Conservation (phyloP, 2,888 invertebrate genomes). For the Acanthopleura granulata region DNA sequence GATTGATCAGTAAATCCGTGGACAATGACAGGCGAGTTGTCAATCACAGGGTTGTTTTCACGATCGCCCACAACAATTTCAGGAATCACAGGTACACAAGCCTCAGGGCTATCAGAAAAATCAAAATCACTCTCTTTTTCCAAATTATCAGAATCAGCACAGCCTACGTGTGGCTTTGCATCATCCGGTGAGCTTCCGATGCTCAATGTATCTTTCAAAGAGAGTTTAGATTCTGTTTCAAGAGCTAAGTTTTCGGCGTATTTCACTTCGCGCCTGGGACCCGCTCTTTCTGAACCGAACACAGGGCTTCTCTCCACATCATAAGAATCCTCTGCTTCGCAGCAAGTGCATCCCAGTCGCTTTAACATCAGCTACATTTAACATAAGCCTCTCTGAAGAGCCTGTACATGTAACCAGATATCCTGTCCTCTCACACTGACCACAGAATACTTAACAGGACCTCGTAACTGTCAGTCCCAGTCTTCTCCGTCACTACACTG, state of each 20-base stretch:
- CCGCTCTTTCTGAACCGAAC: neutral
- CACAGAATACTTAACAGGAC: too few species aligned
- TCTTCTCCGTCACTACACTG: too few species aligned
- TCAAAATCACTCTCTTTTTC: neutral
- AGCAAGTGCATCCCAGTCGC: conserved; percentile 11
- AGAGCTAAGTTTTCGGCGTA: neutral
- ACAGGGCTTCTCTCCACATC: conserved; percentile 8
- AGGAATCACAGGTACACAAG: neutral
- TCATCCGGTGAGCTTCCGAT: neutral
- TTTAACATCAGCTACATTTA: conserved; percentile 6
- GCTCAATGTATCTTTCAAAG: too few species aligned
- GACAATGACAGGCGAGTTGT: too few species aligned
- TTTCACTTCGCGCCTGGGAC: neutral
- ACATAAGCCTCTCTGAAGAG: neutral
- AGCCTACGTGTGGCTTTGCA: neutral
- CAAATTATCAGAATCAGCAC: neutral
- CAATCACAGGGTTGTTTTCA: too few species aligned
- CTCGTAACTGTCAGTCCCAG: too few species aligned
- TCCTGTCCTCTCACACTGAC: too few species aligned
- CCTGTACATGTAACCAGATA: too few species aligned
- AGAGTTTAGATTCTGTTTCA: too few species aligned
- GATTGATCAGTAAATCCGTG: too few species aligned
- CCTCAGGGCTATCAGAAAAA: neutral
- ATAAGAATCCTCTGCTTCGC: conserved; percentile 5
- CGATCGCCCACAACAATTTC: neutral